Conservation (phyloP, 2,797 vertebrate species). For the Tragelaphus oryx region DNA sequence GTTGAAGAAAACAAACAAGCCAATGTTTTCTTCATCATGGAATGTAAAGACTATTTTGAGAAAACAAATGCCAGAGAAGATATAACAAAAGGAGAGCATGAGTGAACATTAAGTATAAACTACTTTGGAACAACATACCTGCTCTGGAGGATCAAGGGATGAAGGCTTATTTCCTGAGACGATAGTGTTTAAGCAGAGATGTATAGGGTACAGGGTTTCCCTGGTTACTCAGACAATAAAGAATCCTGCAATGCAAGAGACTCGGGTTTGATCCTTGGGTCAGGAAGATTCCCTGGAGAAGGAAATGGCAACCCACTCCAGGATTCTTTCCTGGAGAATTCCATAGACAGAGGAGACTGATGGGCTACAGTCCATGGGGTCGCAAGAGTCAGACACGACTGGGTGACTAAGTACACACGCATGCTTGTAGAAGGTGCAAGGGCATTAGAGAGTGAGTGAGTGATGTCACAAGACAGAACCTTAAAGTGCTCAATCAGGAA, state of each 20-base stretch:
- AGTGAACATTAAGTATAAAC: background rate
- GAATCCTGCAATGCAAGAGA: background rate
- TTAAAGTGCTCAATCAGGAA: background rate
- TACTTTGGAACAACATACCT: background rate
- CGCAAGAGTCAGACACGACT: background rate
- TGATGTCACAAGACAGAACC: background rate
- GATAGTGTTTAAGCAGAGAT: background rate
- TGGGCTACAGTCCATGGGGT: background rate
- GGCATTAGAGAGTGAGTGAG: background rate
- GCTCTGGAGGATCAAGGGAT: background rate
- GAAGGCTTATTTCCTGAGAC: background rate
- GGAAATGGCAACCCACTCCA: background rate
- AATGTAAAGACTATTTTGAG: background rate
- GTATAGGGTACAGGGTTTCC: background rate
- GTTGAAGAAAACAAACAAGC: background rate
- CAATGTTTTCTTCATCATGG: background rate
- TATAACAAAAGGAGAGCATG: background rate
- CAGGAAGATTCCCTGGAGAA: background rate
- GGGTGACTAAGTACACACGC: background rate
- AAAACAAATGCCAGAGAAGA: background rate
- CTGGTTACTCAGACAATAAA: background rate
- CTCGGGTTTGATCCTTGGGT: background rate
- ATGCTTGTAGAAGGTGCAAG: background rate
- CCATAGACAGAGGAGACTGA: background rate
- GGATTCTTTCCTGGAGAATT: background rate